These are phyloP conservation scores for Mormyrus proboscirostris DNA, from an alignment of 2,797 vertebrate species.

Conservation along the genomic window DNA sequence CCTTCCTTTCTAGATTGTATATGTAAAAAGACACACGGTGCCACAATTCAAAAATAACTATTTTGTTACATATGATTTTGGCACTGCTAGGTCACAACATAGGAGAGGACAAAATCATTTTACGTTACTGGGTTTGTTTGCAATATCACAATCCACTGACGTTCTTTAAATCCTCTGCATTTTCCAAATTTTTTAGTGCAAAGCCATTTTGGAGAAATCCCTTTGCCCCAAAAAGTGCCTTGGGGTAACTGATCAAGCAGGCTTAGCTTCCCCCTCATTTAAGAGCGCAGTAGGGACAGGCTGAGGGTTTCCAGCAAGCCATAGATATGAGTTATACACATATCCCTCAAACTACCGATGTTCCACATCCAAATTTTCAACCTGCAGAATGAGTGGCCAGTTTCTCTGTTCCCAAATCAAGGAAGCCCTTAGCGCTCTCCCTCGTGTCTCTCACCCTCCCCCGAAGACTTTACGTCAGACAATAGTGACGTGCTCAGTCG, in stretches of 20 bases:
- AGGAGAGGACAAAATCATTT: neutral
- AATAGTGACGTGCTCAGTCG: neutral
- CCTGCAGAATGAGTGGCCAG: neutral
- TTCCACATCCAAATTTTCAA: neutral
- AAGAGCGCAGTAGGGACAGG: neutral
- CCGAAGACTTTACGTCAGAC: neutral
- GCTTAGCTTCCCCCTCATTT: neutral
- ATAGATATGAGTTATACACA: neutral
- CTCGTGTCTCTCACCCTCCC: neutral
- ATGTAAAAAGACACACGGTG: neutral
- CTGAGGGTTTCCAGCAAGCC: neutral
- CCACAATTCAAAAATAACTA: neutral
- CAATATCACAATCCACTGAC: neutral
- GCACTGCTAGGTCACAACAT: neutral
- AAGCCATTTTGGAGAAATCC: neutral
- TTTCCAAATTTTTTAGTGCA: neutral
- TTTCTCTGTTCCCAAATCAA: neutral
- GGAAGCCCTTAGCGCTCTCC: neutral
- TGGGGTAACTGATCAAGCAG: neutral
- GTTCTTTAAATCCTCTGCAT: neutral
- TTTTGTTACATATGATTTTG: neutral
- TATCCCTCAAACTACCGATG: neutral
- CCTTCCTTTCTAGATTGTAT: neutral
- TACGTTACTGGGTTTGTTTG: neutral
- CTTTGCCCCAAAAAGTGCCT: neutral